These are phyloP conservation scores for Nezara viridula DNA, from an alignment of 2,888 invertebrate genomes.

Conservation along the genomic window DNA sequence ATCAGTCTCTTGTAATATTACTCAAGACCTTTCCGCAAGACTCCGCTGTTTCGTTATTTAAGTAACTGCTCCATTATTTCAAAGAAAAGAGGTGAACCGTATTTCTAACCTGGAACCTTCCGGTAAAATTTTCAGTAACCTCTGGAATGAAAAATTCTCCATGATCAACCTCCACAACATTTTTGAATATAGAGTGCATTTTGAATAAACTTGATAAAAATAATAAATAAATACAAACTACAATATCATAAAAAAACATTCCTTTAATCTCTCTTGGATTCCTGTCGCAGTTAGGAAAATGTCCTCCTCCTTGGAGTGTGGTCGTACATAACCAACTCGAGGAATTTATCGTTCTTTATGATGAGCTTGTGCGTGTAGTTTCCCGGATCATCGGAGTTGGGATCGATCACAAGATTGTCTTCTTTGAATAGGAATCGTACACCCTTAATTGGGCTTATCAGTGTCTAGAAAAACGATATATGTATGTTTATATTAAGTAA, in stretches of 20 bases:
- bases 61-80: no score
- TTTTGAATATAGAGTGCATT: no score
- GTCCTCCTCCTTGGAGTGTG: constrained; percentile 1
- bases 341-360: background rate
- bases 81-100: no score
- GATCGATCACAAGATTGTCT: constrained; percentile 41
- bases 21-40: no score
- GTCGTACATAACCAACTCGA: constrained; percentile 29
- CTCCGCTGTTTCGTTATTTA: no score
- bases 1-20: no score
- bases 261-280: background rate
- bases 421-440: constrained; percentile 11
- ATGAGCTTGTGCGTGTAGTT: background rate
- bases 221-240: background rate
- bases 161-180: no score
- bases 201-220: no score
- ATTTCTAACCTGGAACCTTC: no score
- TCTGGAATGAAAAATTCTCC: no score
- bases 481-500: background rate
- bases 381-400: constrained; percentile 7
- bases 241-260: background rate
- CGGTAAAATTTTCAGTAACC: no score
- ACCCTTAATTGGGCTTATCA: background rate
- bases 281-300: background rate
- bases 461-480: background rate